Percentiles rank a stretch among this genome's conserved stretches.
phyloP scores from a whole-genome alignment of 2,113 vertebrate genomes.

The Jaculus jaculus region DNA sequence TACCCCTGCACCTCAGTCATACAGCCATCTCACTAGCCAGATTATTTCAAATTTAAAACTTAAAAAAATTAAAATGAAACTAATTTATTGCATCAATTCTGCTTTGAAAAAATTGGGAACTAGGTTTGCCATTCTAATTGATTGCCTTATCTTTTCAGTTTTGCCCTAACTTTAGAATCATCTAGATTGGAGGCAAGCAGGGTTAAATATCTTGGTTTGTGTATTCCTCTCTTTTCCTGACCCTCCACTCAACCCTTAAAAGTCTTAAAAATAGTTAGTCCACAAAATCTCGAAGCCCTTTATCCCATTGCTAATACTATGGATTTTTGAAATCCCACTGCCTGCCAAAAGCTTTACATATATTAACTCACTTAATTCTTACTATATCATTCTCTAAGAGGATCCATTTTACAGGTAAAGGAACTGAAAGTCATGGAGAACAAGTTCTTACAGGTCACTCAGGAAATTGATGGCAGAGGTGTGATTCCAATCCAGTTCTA shows the following conservation, averaged over 20 bases:
- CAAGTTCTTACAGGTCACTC: not conserved
- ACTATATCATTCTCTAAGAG: not conserved
- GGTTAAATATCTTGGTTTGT: not conserved
- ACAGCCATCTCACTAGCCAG: too few relatives aligned
- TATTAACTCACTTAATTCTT: not conserved
- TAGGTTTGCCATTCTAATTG: not conserved
- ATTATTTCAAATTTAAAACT: not conserved
- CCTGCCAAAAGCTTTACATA: not conserved
- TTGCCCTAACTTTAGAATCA: not conserved
- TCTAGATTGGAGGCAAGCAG: not conserved
- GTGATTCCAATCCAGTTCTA: not conserved
- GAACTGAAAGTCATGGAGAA: not conserved
- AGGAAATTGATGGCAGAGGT: not conserved
- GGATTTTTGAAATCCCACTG: not conserved
- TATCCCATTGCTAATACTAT: not conserved
- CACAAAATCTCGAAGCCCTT: not conserved
- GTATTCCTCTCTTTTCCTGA: not conserved
- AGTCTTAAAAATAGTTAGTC: not conserved
- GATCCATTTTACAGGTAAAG: not conserved
- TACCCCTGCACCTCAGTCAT: too few relatives aligned
- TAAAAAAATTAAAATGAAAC: not conserved
- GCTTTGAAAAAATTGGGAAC: not conserved
- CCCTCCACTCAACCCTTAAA: not conserved
- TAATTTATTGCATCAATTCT: not conserved
- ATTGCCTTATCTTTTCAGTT: not conserved